Percentiles rank a stretch among this genome's conserved stretches.
Conservation (phyloP, 2,888 invertebrate genomes). For the Rhyacophila evoluta region DNA sequence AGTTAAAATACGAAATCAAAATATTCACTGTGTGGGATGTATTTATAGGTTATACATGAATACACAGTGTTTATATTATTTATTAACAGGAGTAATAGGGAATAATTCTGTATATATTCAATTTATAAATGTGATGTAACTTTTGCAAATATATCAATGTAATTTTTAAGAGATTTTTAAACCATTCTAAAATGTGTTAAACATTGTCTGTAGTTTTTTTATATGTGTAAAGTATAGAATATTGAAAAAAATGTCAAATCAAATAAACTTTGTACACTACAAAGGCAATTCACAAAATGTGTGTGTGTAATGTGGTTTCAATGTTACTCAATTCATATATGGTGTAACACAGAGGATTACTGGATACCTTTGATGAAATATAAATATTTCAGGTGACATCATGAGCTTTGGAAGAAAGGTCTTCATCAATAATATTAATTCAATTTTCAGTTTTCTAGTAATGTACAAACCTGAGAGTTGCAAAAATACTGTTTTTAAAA, state of each 20-base stretch:
- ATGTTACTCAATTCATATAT: not conserved
- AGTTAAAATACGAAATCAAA: not conserved
- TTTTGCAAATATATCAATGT: conserved; percentile 24
- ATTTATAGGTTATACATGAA: not conserved
- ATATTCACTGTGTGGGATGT: not conserved
- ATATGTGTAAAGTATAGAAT: conserved; percentile 16
- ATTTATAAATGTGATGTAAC: conserved; percentile 19
- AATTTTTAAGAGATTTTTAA: not conserved
- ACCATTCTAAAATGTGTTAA: not conserved
- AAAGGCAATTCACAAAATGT: not conserved
- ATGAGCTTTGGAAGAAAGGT: conserved; percentile 5
- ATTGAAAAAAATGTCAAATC: conserved; percentile 16
- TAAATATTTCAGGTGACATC: not conserved
- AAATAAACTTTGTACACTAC: not conserved
- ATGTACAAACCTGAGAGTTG: not conserved
- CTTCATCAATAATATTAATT: not conserved
- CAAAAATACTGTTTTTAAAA: not conserved
- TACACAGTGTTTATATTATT: not conserved
- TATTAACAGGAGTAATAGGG: not conserved
- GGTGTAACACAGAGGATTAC: not conserved
- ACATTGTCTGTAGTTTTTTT: conserved; percentile 19
- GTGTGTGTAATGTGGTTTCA: not conserved
- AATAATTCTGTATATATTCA: conserved; percentile 9
- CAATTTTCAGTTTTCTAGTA: not conserved
- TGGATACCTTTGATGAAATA: not conserved